Conservation (phyloP, 2,888 invertebrate species). For the Osedax fenrisi region DNA sequence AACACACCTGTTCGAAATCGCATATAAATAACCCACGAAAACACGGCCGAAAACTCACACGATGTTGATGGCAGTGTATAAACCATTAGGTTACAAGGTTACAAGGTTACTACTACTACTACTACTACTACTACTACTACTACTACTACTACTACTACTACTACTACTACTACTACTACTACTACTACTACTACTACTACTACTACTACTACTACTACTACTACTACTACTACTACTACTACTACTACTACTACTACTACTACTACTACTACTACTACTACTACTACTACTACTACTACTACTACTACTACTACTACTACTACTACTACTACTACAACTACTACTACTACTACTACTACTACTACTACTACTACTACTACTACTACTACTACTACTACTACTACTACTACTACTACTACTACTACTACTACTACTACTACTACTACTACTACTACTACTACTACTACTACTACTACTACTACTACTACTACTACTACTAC, state of each 20-base stretch:
- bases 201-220: constrained; percentile 17
- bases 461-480: background rate
- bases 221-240: constrained; percentile 4
- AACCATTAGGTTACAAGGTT: no score
- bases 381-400: background rate
- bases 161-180: constrained; percentile 19
- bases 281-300: constrained; percentile 29
- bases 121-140: background rate
- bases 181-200: constrained; percentile 26
- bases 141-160: background rate
- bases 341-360: constrained; percentile 29
- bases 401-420: background rate
- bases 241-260: constrained; percentile 29
- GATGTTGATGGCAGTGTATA: no score
- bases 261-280: constrained; percentile 29
- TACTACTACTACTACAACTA: constrained; percentile 25
- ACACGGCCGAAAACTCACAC: no score
- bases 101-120: background rate
- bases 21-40: no score
- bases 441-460: background rate
- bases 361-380: constrained; percentile 16
- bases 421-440: background rate
- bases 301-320: constrained; percentile 29
- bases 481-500: background rate
- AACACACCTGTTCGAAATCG: no score